phyloP scores from a whole-genome alignment of 1,140 invertebrate species.

The Diploscapter pachys region DNA sequence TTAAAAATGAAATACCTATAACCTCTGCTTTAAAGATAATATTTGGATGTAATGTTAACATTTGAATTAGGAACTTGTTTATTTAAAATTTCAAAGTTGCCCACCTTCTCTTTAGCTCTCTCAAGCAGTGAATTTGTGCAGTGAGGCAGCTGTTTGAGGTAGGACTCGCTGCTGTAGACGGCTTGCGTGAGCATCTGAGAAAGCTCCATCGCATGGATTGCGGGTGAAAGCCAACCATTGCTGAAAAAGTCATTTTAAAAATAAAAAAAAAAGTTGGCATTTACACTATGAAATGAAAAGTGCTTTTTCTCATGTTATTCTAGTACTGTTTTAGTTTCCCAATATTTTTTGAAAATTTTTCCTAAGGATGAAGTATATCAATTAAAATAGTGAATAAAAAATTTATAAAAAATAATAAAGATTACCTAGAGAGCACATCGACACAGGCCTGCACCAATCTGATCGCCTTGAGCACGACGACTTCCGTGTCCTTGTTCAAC shows the following conservation, averaged over 20 bases:
- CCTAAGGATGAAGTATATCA: background rate
- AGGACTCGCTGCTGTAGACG: conserved; percentile 97
- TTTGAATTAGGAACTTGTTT: too few species aligned
- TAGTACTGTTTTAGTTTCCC: background rate
- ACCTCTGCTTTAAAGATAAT: background rate
- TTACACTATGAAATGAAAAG: conserved; percentile 18
- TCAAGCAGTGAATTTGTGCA: conserved; percentile 85
- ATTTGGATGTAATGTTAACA: background rate
- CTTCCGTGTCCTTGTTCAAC: conserved; percentile 90
- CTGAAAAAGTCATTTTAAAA: conserved; percentile 61
- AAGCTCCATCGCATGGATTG: conserved; percentile 96
- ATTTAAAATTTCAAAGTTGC: background rate
- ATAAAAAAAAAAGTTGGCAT: too few species aligned
- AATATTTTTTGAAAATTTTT: background rate
- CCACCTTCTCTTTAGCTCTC: conserved; percentile 79
- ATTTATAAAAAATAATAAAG: too few species aligned
- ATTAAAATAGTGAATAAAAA: too few species aligned
- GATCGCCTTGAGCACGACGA: conserved; percentile 58
- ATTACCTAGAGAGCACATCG: conserved; percentile 74
- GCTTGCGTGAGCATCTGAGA: conserved; percentile 99
- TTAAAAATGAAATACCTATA: background rate
- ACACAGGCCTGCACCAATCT: conserved; percentile 95
- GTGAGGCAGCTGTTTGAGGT: conserved; percentile 92
- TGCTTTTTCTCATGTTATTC: background rate
- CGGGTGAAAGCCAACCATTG: conserved; percentile 94